Evolutionary conservation across 2,888 invertebrate species (phyloP).

Genomic region (Drosophila phalerata): DNA sequence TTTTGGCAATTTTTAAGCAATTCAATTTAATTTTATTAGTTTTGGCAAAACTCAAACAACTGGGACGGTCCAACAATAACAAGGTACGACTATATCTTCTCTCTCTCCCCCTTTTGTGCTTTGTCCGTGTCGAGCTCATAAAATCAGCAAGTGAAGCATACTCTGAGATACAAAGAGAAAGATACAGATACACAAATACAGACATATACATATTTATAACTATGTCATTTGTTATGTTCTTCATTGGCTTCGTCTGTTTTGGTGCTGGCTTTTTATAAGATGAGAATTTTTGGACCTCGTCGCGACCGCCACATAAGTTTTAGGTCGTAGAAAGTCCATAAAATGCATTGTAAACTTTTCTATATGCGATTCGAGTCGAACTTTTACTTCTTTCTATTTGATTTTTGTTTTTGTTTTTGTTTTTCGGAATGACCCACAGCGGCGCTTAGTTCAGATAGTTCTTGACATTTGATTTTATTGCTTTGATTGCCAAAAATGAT

Average conservation of each 20-base stretch:
- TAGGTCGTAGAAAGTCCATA: slow-evolving; percentile 79
- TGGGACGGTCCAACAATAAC: slow-evolving; percentile 73
- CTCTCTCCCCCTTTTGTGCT: slow-evolving; percentile 41
- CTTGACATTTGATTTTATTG: slow-evolving; percentile 79
- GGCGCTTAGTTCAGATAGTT: slow-evolving; percentile 37
- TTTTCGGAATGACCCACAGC: slow-evolving; percentile 16
- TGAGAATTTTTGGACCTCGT: slow-evolving; percentile 30
- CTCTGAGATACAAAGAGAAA: slow-evolving; percentile 36
- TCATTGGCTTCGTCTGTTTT: slow-evolving; percentile 60
- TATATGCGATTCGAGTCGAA: slow-evolving; percentile 34
- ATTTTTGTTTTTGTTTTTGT: neutral
- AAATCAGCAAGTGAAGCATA: slow-evolving; percentile 60
- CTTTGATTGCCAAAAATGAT: slow-evolving; percentile 76
- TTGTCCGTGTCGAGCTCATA: slow-evolving; percentile 66
- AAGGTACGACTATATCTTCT: slow-evolving; percentile 48
- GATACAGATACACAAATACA: slow-evolving; percentile 34
- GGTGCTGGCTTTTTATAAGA: slow-evolving; percentile 61
- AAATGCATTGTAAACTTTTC: slow-evolving; percentile 79
- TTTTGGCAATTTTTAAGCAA: slow-evolving; percentile 81
- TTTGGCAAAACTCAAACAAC: slow-evolving; percentile 82
- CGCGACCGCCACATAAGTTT: slow-evolving; percentile 74
- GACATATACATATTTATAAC: slow-evolving; percentile 64
- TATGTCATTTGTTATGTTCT: slow-evolving; percentile 75
- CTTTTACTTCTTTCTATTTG: slow-evolving; percentile 13
- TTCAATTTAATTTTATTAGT: slow-evolving; percentile 82